Percentiles rank a stretch among this genome's conserved stretches.
Conservation (phyloP, 37 sponge, comb jelly and placozoan genomes). For the Dysidea cf. avara region DNA sequence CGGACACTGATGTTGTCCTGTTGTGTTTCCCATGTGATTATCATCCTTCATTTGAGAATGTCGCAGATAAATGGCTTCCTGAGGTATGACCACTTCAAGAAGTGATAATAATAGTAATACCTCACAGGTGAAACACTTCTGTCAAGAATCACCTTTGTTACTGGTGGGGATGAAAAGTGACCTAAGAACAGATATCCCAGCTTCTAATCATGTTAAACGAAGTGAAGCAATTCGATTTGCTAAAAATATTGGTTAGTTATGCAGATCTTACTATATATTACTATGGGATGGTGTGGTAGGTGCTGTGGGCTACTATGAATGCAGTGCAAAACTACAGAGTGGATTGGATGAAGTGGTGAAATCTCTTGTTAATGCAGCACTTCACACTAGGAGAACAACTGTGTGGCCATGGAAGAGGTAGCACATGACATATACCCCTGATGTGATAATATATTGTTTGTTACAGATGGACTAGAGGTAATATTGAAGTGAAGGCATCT, state of each 20-base stretch:
- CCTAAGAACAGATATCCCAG: slow-evolving; percentile 1
- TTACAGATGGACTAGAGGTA: not conserved
- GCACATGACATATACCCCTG: not conserved
- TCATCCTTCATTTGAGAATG: slow-evolving; percentile 45
- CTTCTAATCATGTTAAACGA: not conserved
- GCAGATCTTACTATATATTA: not conserved
- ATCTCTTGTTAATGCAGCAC: slow-evolving; percentile 26
- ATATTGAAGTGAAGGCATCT: slow-evolving; percentile 6
- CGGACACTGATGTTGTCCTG: slow-evolving; percentile 72
- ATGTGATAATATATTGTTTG: too few relatives aligned
- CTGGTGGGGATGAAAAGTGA: slow-evolving; percentile 66
- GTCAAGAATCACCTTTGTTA: slow-evolving; percentile 57
- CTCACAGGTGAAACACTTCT: slow-evolving; percentile 22
- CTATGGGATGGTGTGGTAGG: slow-evolving; percentile 10
- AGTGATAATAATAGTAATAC: not conserved
- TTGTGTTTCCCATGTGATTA: slow-evolving; percentile 33
- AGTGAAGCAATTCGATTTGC: slow-evolving; percentile 38
- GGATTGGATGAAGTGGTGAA: slow-evolving; percentile 50
- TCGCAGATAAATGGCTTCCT: slow-evolving; percentile 43
- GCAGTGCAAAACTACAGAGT: slow-evolving; percentile 59
- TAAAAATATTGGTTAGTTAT: slow-evolving; percentile 39
- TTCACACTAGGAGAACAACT: slow-evolving; percentile 9
- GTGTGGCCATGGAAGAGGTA: slow-evolving; percentile 46
- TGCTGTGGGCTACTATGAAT: slow-evolving; percentile 61
- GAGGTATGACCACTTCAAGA: slow-evolving; percentile 15